Percentiles rank a stretch among this genome's conserved stretches.
Evolutionary conservation across 2,888 invertebrate genomes (phyloP).

Genomic region (Halocaridina rubra): DNA sequence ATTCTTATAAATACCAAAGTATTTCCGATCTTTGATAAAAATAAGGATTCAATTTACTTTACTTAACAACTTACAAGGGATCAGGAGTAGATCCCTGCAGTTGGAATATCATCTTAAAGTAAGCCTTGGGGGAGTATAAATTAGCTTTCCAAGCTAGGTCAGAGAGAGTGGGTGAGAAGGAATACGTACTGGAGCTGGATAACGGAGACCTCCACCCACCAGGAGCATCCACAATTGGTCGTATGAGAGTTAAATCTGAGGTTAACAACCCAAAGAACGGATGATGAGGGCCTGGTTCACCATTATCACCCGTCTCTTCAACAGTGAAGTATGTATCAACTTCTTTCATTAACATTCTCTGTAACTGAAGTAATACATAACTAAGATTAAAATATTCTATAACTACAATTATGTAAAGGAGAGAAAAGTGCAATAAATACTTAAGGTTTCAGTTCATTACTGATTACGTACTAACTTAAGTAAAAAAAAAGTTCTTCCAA

Average conservation of each 20-base stretch:
- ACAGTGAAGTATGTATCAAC: conserved; percentile 73
- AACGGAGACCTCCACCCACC: conserved; percentile 55
- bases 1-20: too few species aligned
- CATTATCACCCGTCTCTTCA: conserved; percentile 59
- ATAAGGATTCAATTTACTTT: too few species aligned
- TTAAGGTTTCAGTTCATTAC: too few species aligned
- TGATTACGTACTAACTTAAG: too few species aligned
- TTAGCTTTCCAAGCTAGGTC: too few species aligned
- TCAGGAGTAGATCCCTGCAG: too few species aligned
- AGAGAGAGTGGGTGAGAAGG: neutral
- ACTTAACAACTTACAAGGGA: too few species aligned
- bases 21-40: too few species aligned
- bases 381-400: neutral
- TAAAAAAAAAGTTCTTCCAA: too few species aligned
- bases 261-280: conserved; percentile 83
- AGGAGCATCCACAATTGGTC: conserved; percentile 73
- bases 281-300: conserved; percentile 71
- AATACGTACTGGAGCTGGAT: conserved; percentile 54
- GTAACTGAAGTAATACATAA: conserved; percentile 71
- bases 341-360: conserved; percentile 84
- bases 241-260: conserved; percentile 81
- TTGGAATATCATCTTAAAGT: too few species aligned
- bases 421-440: neutral
- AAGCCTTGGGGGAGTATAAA: too few species aligned
- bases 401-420: too few species aligned